Percentiles rank a stretch among this genome's conserved stretches.
Conservation (phyloP, 64 coral and sea anemone genomes). For the Stichodactyla mertensii region DNA sequence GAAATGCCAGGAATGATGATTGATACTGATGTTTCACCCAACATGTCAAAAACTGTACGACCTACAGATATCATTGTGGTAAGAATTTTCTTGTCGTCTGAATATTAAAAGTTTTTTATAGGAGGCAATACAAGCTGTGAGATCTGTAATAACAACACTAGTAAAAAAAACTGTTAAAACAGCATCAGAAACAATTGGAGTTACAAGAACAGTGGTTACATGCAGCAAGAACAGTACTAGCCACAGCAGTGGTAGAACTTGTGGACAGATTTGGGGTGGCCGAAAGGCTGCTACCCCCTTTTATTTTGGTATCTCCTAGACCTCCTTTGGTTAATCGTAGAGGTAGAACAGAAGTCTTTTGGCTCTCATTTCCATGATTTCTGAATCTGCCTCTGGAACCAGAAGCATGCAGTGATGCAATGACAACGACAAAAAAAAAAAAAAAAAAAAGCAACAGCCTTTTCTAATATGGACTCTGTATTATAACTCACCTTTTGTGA, state of each 20-base stretch:
- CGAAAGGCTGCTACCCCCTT: not conserved
- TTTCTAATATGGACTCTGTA: too few relatives aligned
- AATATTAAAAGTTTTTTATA: too few relatives aligned
- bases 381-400: too few relatives aligned
- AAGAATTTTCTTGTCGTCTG: not conserved
- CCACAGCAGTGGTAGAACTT: not conserved
- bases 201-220: not conserved
- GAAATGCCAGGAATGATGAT: constrained; percentile 77
- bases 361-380: too few relatives aligned
- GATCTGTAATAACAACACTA: not conserved
- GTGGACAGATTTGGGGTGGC: too few relatives aligned
- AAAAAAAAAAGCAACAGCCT: too few relatives aligned
- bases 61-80: constrained; percentile 46
- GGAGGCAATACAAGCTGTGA: not conserved
- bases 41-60: constrained; percentile 6
- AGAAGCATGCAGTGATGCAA: too few relatives aligned
- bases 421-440: too few relatives aligned
- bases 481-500: too few relatives aligned
- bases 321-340: too few relatives aligned
- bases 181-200: not conserved
- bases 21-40: constrained; percentile 17
- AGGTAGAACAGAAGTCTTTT: too few relatives aligned
- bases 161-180: not conserved
- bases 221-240: not conserved
- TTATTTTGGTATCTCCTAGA: not conserved